phyloP scores from a whole-genome alignment of 2,888 invertebrate genomes.

The Ennomos erosarius region DNA sequence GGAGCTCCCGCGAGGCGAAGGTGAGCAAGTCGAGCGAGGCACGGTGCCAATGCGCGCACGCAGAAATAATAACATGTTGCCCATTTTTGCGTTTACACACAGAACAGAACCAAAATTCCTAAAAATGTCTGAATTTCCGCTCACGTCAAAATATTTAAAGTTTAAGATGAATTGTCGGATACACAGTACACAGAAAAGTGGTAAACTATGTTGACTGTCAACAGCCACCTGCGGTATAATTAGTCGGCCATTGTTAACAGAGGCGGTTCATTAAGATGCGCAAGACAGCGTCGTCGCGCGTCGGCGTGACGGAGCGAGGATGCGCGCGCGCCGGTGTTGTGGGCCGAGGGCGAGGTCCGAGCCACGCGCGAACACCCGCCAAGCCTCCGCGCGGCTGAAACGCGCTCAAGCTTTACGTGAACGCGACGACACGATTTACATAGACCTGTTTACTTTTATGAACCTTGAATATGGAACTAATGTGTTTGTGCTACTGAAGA shows the following conservation, averaged over 20 bases:
- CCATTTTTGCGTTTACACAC: conserved; percentile 42
- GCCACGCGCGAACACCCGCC: conserved; percentile 31
- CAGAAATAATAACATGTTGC: conserved; percentile 51
- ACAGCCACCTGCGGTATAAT: conserved; percentile 68
- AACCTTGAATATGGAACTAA: conserved; percentile 34
- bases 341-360: conserved; percentile 55
- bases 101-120: conserved; percentile 23
- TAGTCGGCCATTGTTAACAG: conserved; percentile 67
- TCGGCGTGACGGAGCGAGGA: conserved; percentile 53
- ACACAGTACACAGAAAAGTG: conserved; percentile 34
- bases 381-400: conserved; percentile 36
- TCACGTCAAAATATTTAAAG: conserved; percentile 7
- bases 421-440: conserved; percentile 31
- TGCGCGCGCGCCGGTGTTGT: conserved; percentile 72
- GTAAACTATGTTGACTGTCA: conserved; percentile 45
- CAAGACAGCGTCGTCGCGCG: conserved; percentile 59
- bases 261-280: conserved; percentile 72
- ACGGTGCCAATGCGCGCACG: conserved; percentile 65
- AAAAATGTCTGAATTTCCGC: conserved; percentile 25
- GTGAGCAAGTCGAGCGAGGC: conserved; percentile 61
- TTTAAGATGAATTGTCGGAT: conserved; percentile 1
- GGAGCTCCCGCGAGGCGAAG: conserved; percentile 61
- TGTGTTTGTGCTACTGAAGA: conserved; percentile 23
- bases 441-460: conserved; percentile 39
- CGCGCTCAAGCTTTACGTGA: conserved; percentile 27